Evolutionary conservation across 2,888 invertebrate genomes (phyloP).

Genomic region (Malacosoma neustria): DNA sequence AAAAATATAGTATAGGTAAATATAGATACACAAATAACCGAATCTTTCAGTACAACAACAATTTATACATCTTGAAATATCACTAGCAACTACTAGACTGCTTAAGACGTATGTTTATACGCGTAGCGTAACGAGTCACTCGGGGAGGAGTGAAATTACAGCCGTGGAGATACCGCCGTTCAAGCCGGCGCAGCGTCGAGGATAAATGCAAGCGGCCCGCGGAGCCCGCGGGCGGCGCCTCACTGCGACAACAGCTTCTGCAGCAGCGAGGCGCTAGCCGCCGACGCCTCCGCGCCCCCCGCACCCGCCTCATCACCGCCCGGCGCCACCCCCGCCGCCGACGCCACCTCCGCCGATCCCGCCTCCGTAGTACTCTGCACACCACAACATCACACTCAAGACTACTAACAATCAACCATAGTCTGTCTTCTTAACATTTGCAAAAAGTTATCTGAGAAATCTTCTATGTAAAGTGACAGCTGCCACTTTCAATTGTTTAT

Average conservation of each 20-base stretch:
- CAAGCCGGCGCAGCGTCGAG: constrained; percentile 21
- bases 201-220: constrained; percentile 56
- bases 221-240: constrained; percentile 26
- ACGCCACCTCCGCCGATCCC: constrained; percentile 51
- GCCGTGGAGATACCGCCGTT: constrained; percentile 61
- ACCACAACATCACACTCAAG: constrained; percentile 10
- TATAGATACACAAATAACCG: constrained; percentile 27
- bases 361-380: constrained; percentile 68
- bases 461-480: too few relatives aligned
- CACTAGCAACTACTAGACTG: constrained; percentile 64
- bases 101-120: constrained; percentile 53
- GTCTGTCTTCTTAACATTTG: constrained; percentile 8
- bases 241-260: constrained; percentile 91
- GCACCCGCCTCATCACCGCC: constrained; percentile 17
- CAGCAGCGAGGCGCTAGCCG: constrained; percentile 83
- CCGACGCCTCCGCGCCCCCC: constrained; percentile 22
- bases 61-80: constrained; percentile 57
- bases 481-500: too few relatives aligned
- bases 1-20: constrained; percentile 33
- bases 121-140: constrained; percentile 47
- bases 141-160: constrained; percentile 56
- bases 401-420: constrained; percentile 4
- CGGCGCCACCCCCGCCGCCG: constrained; percentile 19
- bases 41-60: constrained; percentile 38
- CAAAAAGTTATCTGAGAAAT: too few relatives aligned